Conservation (phyloP, 2,888 invertebrate genomes). For the Dysmachus trigonus region DNA sequence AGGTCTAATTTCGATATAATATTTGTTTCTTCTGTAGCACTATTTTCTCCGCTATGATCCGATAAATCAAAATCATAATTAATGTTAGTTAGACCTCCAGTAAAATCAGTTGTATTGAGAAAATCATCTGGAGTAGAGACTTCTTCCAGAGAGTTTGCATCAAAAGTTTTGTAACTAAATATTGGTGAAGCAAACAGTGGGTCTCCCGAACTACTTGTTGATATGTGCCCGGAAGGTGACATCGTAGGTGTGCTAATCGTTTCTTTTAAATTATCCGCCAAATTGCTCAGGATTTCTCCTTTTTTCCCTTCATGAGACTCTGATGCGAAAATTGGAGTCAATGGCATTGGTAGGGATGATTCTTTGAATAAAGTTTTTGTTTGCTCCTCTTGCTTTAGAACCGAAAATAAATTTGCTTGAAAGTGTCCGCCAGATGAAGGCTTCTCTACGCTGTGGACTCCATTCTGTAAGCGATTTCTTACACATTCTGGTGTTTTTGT, state of each 20-base stretch:
- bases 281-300: not conserved
- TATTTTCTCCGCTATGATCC: conserved; percentile 78
- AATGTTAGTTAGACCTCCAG: conserved; percentile 73
- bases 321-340: conserved; percentile 20
- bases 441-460: not conserved
- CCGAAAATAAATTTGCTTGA: conserved; percentile 58
- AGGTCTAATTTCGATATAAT: conserved; percentile 60
- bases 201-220: conserved; percentile 62
- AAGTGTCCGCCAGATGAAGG: conserved; percentile 55
- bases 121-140: conserved; percentile 70
- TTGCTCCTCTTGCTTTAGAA: conserved; percentile 2
- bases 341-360: conserved; percentile 35
- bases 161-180: conserved; percentile 67
- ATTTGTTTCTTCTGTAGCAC: conserved; percentile 70
- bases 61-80: conserved; percentile 82
- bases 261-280: conserved; percentile 30
- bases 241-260: conserved; percentile 25
- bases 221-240: conserved; percentile 50
- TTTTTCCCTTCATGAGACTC: not conserved
- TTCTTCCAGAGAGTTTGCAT: conserved; percentile 68
- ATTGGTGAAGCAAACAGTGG: conserved; percentile 70
- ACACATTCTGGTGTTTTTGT: conserved; percentile 72
- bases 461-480: conserved; percentile 50
- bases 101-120: conserved; percentile 64
- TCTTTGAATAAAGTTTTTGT: conserved; percentile 31